These are phyloP conservation scores for Heliothis peltigera DNA, from an alignment of 2,888 invertebrate genomes.

Conservation along the genomic window DNA sequence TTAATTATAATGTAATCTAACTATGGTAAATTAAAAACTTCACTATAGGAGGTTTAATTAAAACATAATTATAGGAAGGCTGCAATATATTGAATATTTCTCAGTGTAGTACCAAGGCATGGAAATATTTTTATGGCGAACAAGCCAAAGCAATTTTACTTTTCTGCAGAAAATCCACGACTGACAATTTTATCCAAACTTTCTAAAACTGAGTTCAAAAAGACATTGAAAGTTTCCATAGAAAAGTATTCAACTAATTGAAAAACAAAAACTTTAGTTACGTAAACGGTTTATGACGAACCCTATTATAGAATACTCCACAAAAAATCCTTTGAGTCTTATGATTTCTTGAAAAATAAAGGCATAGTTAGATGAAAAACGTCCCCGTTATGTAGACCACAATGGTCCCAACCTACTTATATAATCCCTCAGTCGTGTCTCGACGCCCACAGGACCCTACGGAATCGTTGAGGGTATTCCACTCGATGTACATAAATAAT, in stretches of 20 bases:
- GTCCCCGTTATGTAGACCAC: slow-evolving; percentile 13
- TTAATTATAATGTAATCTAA: neutral
- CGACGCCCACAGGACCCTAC: slow-evolving; percentile 22
- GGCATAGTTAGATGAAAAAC: slow-evolving; percentile 16
- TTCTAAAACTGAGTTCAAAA: slow-evolving; percentile 16
- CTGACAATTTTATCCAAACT: slow-evolving; percentile 20
- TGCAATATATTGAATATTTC: no score
- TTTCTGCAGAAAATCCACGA: slow-evolving; percentile 2
- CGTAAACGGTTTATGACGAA: slow-evolving; percentile 21
- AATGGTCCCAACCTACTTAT: slow-evolving; percentile 23
- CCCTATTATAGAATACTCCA: neutral
- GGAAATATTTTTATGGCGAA: no score
- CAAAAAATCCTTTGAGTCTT: neutral
- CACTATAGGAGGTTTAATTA: neutral
- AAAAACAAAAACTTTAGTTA: slow-evolving; percentile 28
- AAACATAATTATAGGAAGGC: neutral
- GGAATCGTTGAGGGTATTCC: slow-evolving; percentile 22
- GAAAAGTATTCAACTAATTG: slow-evolving; percentile 41
- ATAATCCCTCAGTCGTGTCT: slow-evolving; percentile 33
- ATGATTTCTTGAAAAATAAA: slow-evolving; percentile 2
- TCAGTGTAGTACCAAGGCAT: no score
- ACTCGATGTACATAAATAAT: slow-evolving; percentile 35
- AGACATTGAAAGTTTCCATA: slow-evolving; percentile 8
- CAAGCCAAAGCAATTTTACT: no score
- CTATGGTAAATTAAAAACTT: neutral